Evolutionary conservation across 1,140 invertebrate genomes (phyloP).

Genomic region (Coboldia fuscipes): DNA sequence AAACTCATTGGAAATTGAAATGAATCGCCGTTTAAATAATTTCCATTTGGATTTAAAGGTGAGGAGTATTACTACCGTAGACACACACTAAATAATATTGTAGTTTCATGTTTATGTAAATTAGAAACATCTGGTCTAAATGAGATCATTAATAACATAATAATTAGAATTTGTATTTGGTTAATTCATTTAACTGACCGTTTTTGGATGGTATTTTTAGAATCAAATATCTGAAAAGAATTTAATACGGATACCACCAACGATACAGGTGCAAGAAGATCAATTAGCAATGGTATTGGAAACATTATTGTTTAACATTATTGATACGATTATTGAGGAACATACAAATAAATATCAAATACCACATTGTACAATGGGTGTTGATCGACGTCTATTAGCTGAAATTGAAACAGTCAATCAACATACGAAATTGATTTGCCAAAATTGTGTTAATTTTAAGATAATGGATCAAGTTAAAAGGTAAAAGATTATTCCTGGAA

Average conservation of each 20-base stretch:
- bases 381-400: constrained; percentile 15
- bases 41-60: constrained; percentile 49
- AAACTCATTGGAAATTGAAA: constrained; percentile 24
- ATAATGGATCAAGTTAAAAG: constrained; percentile 37
- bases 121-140: no score
- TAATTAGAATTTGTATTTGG: constrained; percentile 2
- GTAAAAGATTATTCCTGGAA: no score
- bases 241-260: constrained; percentile 33
- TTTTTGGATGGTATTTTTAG: constrained; percentile 13
- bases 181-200: constrained; percentile 1
- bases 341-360: constrained; percentile 19
- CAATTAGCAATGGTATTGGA: constrained; percentile 31
- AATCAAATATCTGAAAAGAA: constrained; percentile 36
- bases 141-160: no score
- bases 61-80: constrained; percentile 7
- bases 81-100: background rate
- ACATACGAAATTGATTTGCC: constrained; percentile 24
- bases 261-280: constrained; percentile 36
- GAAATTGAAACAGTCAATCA: constrained; percentile 39
- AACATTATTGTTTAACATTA: constrained; percentile 18
- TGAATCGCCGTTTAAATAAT: constrained; percentile 38
- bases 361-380: constrained; percentile 19
- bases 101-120: no score
- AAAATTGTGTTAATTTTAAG: constrained; percentile 20
- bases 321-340: constrained; percentile 36